Evolutionary conservation across 2,888 invertebrate genomes (phyloP), one percentile per base, ranked within the genome.

Genomic region (Mantis religiosa): DNA sequence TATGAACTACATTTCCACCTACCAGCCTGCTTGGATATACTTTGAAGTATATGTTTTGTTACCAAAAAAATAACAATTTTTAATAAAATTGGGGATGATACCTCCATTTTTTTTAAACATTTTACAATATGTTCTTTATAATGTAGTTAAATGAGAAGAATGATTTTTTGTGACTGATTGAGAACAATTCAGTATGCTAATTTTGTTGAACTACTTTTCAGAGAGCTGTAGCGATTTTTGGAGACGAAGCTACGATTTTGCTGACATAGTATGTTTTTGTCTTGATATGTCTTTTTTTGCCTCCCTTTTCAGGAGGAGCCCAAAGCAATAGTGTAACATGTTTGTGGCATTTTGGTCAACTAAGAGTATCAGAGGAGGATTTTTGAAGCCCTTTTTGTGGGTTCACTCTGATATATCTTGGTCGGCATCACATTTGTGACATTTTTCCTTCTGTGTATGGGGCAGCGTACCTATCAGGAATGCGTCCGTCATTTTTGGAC

Each of bases 381-480:
- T 90, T 89, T 93, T 93, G 92, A 92, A 93, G 92, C 93, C 93
- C 92, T 89, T 82, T 89, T 34, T 81, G 81, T 85, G 89, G 90
- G 90, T 89, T 88, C 71, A 82, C 90, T 90, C 90, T 90, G 90
- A 90, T 90, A 89, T 89, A 83, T 41, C 90, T 90, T 89, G 89
- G 89, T 89, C 89, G 89, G 87, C 89, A 89, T 88, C 89, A 90
- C 88, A 89, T 90, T 95, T 96, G 96, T 96, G 96, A 96, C 96
- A 96, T 96, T 96, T 96, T 96, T 96, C 95, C 94, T 95, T 96
- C 96, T 96, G 96, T 97, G 96, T 96, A 96, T 96, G 96, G 96
- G 96, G 96, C 96, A 95, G 95, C 96, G 96, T 96, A 96, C 95
- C 95, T 89, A 88, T 88, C 89, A 83, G 89, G 87, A 90, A 89